A percentile compares a stretch with the other conserved stretches of the same genome.
Evolutionary conservation across 2,113 vertebrate species (phyloP).

Genomic region (Rallus limicola): DNA sequence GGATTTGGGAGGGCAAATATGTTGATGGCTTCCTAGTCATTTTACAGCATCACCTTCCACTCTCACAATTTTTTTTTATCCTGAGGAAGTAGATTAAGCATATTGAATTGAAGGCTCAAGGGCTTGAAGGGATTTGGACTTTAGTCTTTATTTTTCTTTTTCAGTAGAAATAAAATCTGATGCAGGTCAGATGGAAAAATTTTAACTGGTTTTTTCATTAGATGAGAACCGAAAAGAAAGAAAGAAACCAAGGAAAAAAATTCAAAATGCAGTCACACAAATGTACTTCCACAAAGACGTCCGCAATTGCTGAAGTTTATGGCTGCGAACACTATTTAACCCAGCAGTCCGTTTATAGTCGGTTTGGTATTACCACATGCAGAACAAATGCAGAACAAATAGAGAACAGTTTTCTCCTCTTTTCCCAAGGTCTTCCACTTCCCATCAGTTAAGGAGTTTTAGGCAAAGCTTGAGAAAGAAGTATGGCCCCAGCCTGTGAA

Average conservation of each 20-base stretch:
- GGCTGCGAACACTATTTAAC: background rate
- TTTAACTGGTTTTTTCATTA: background rate
- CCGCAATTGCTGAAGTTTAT: background rate
- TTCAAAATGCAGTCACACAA: background rate
- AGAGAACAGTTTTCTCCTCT: background rate
- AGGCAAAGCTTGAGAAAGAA: background rate
- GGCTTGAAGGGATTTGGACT: background rate
- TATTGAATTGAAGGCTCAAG: background rate
- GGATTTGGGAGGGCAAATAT: background rate
- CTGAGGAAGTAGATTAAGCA: background rate
- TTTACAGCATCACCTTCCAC: background rate
- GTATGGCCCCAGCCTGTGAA: background rate
- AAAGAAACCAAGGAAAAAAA: background rate
- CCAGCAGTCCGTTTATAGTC: background rate
- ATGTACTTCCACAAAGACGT: background rate
- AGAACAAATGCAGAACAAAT: background rate
- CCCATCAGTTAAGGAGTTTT: background rate
- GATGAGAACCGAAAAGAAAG: background rate
- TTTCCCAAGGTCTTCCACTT: background rate
- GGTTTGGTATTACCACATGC: background rate
- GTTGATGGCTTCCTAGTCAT: background rate
- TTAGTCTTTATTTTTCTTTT: background rate
- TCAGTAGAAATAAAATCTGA: background rate
- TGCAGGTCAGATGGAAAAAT: background rate
- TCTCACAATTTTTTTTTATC: background rate